Evolutionary conservation across 2,797 vertebrate genomes (phyloP), one percentile per base, ranked within the genome.

Genomic region (Enteromius viviparus): DNA sequence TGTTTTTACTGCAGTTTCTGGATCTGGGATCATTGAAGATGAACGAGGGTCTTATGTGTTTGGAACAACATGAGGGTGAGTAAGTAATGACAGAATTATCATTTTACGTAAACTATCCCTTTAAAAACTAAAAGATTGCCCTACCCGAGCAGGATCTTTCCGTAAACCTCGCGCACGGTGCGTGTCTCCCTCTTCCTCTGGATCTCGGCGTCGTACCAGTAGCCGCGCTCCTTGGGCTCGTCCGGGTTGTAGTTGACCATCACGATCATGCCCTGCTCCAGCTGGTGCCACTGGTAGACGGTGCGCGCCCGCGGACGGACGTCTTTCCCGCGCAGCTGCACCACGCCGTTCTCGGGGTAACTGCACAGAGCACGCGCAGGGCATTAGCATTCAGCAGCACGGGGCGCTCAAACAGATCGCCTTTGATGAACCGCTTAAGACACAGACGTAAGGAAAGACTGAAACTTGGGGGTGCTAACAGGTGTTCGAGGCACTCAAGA

Each of bases 161-260:
- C 96, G 0, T 92, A 94, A 76, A 99, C 92, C 88, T 99, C 98
- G 23, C 93, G 93, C n/a, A 71, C 78, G 0, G 95, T 95, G 62
- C 98, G 95, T 0, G 96, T 97, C 87, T 98, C 97, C 15, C 94
- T 94, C 89, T 96, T 99, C 62, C 89, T 95, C 91, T 96, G 93
- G 87, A 99, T 98, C 91, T 97, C 93, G 0, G 97, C 98, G 0
- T 99, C 98, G 0, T 99, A 99, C 98, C 98, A 99, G 92, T 97
- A 99, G 0, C 98, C 98, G 0, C 98, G 95, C 83, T 98, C 97
- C 84, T 96, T 96, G 4, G 96, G 96, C 0, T 97, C 96, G 1
- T 99, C 98, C 0, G 97, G 95, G 86, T 99, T 99, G 87, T 95
- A 99, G 93, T 99, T 99, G 42, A 98, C 93, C 98, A 99, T 99